These are phyloP conservation scores for Cryptotermes secundus DNA, from an alignment of 1,140 invertebrate genomes.

Conservation along the genomic window DNA sequence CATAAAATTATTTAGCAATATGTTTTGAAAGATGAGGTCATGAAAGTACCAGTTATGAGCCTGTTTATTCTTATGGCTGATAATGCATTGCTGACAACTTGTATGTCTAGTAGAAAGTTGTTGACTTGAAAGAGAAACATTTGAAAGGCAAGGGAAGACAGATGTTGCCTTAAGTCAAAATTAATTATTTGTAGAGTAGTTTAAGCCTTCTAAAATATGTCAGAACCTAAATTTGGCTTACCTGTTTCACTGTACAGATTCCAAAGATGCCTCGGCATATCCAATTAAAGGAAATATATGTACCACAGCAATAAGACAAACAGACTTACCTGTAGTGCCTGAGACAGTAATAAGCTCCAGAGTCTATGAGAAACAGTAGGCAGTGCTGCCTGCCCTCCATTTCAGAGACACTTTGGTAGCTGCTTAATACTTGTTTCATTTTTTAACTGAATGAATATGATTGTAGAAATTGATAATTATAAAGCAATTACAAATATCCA, in stretches of 20 bases:
- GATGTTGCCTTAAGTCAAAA: conserved; percentile 36
- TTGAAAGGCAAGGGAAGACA: conserved; percentile 25
- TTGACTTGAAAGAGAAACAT: background rate
- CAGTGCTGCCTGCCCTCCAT: background rate
- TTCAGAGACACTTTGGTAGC: conserved; percentile 22
- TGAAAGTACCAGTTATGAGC: background rate
- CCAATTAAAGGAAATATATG: conserved; percentile 9
- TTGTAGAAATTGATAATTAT: conserved; percentile 30
- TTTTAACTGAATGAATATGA: conserved; percentile 27
- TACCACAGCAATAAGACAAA: conserved; percentile 35
- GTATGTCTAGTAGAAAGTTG: background rate
- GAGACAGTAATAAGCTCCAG: conserved; percentile 24
- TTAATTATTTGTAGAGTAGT: conserved; percentile 33
- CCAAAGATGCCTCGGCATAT: conserved; percentile 27
- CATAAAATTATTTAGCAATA: background rate
- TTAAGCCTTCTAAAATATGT: conserved; percentile 24
- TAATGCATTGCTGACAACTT: background rate
- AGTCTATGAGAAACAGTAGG: background rate
- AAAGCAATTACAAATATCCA: conserved; percentile 25
- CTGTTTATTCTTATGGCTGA: background rate
- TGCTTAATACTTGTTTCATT: conserved; percentile 5
- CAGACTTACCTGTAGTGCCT: conserved; percentile 37
- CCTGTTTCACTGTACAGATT: conserved; percentile 34
- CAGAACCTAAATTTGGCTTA: conserved; percentile 24
- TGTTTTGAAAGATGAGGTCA: background rate